Base-by-base conservation (phyloP, 2,113 vertebrate species). In the Lampris incognitus region DNA sequence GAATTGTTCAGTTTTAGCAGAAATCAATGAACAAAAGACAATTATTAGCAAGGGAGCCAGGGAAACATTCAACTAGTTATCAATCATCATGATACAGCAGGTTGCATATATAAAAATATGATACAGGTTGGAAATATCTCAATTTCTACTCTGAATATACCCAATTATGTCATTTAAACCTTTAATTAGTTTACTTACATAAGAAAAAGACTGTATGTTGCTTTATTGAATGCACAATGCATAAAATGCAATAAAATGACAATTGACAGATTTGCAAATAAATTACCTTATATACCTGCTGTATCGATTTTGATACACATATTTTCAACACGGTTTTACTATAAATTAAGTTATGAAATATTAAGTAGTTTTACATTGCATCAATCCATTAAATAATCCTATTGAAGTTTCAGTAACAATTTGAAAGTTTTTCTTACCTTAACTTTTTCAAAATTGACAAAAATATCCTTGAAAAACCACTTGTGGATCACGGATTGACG, bases 221-320 rank as follows among this genome's bases (percentile, higher is more conserved):
- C 52, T 13, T 55, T 55, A 24, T 55, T 9, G 52, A 55, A 13
- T 55, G 52, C 52, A n/a, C 13, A 46, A 46, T 46, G 44, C 52
- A 55, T 55, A 11, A 55, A 55, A 55, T 55, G n/a, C 52, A 55
- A 24, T 55, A 55, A 0, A 55, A 55, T 9, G 9, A 24, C 7
- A 5, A 55, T 55, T 11, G 4, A 11, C 7, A 11, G 52, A 55
- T 13, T 13, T 9, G 9, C n/a, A 55, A 10, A 55, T 24, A 55
- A 13, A 63, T 63, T 63, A 63, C 60, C 41, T 63, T 63, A 63
- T 24, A 63, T 63, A 63, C 60, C 60, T 63, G 60, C 41, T 44
- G 60, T 63, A 46, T 24, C 24, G 24, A 24, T 24, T 50, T 50
- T 52, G 51, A 52, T 52, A 52, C 51, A 52, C 51, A 52, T 10